phyloP scores from a whole-genome alignment of 2,113 vertebrate species.

The Megaceryle torquata region DNA sequence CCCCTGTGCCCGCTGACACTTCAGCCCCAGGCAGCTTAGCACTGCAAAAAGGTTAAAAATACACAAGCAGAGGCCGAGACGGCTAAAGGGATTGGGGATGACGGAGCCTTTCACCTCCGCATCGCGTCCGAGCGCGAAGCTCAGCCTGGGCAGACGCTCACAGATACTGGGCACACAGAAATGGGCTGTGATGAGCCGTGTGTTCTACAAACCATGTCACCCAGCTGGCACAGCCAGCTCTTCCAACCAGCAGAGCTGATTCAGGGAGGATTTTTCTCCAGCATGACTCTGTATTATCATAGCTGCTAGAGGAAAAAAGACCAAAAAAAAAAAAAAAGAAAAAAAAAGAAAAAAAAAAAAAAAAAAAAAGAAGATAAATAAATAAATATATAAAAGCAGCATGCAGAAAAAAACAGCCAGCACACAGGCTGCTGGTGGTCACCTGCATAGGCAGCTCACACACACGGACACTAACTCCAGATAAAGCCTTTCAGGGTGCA shows the following conservation, averaged over 20 bases:
- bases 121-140: accelerated
- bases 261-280: not conserved
- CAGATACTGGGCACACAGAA: accelerated
- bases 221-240: not conserved
- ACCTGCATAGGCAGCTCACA: too few relatives aligned
- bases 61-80: constrained; percentile 35
- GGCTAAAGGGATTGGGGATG: constrained; percentile 51
- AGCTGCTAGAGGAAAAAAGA: not conserved
- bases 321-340: not conserved
- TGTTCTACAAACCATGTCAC: not conserved
- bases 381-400: not conserved
- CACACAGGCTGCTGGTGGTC: not conserved
- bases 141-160: accelerated
- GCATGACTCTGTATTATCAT: not conserved
- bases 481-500: accelerated
- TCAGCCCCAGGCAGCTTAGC: constrained; percentile 60
- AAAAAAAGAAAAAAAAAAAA: not conserved
- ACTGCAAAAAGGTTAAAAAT: constrained; percentile 69
- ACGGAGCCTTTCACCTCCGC: constrained; percentile 18
- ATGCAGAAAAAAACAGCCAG: not conserved
- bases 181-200: accelerated
- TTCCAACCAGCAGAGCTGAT: not conserved
- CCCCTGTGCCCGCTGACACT: constrained; percentile 1
- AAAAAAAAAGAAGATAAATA: too few relatives aligned
- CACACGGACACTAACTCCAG: not conserved